Percentiles rank a stretch among this genome's conserved stretches.
These are phyloP conservation scores for Pantherophis alleghaniensis DNA, from an alignment of 2,797 vertebrate genomes.

Conservation along the genomic window DNA sequence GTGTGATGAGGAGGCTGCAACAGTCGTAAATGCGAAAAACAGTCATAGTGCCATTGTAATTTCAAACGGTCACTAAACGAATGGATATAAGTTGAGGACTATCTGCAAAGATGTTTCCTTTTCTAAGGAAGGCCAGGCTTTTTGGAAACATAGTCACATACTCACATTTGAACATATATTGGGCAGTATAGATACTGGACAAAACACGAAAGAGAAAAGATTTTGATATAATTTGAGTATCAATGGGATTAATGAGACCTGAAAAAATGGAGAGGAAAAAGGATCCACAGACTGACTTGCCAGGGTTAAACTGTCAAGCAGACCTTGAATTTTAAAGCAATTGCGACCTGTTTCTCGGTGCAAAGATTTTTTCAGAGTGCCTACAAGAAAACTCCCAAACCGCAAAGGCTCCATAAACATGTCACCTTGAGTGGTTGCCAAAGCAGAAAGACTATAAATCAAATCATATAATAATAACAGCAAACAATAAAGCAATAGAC, in stretches of 20 bases:
- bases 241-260: neutral
- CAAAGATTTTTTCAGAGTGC: neutral
- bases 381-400: neutral
- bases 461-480: neutral
- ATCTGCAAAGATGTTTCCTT: neutral
- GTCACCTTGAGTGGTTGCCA: neutral
- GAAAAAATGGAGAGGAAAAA: too few relatives aligned
- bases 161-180: neutral
- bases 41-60: neutral
- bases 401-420: neutral
- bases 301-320: neutral
- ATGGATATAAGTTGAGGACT: neutral
- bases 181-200: neutral
- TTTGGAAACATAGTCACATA: neutral
- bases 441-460: neutral
- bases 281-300: neutral
- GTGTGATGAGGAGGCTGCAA: neutral
- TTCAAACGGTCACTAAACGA: neutral
- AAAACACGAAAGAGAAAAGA: neutral
- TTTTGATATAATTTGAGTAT: neutral
- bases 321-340: neutral
- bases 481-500: neutral
- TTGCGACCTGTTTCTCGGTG: neutral
- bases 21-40: neutral
- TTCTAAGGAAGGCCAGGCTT: neutral